Evolutionary conservation across 2,888 invertebrate species (phyloP).

Genomic region (Boloria selene): DNA sequence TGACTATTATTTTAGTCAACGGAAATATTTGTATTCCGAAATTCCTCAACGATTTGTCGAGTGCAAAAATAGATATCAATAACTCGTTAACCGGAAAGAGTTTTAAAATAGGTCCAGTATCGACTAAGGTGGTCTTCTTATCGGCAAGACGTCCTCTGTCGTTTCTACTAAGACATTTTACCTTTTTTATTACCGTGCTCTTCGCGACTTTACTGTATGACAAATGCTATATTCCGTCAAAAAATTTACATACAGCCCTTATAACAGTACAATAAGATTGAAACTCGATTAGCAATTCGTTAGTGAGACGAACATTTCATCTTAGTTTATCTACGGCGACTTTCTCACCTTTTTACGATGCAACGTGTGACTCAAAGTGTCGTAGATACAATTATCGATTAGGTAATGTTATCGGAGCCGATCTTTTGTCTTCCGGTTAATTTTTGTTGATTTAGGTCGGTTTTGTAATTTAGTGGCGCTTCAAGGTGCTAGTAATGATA

Average conservation of each 20-base stretch:
- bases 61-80: slow-evolving; percentile 40
- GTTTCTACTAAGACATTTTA: slow-evolving; percentile 80
- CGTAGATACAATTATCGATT: slow-evolving; percentile 82
- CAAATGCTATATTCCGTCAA: slow-evolving; percentile 40
- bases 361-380: slow-evolving; percentile 78
- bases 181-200: slow-evolving; percentile 79
- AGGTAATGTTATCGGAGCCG: slow-evolving; percentile 76
- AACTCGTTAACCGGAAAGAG: slow-evolving; percentile 70
- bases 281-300: slow-evolving; percentile 27
- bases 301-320: slow-evolving; percentile 32
- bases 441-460: slow-evolving; percentile 74
- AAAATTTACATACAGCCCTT: slow-evolving; percentile 30
- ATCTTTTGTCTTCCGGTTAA: slow-evolving; percentile 81
- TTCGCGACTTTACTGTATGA: slow-evolving; percentile 70
- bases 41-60: slow-evolving; percentile 1
- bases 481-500: slow-evolving; percentile 43
- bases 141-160: slow-evolving; percentile 70
- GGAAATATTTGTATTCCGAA: background rate
- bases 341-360: slow-evolving; percentile 82
- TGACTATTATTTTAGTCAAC: too few species aligned
- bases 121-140: slow-evolving; percentile 78
- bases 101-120: slow-evolving; percentile 67
- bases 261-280: slow-evolving; percentile 21
- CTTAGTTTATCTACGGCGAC: slow-evolving; percentile 77
- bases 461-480: slow-evolving; percentile 67